Base-by-base conservation (phyloP, 2,888 invertebrate genomes). In the Drosophila pseudotalamancana region DNA sequence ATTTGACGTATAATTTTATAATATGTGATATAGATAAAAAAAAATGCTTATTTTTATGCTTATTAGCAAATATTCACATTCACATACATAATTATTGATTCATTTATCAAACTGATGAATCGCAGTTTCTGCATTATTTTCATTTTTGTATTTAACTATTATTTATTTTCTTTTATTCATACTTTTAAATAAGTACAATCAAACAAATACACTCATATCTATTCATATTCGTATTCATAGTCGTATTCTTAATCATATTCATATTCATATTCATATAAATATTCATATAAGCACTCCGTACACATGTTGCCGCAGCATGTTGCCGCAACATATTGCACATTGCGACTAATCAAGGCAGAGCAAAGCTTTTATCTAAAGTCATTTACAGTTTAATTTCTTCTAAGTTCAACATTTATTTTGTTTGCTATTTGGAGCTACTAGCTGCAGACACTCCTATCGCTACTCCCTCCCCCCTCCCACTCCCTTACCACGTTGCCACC, bases 341-440 rank as follows among this genome's bases (percentile, higher is more conserved):
- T n/a, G n/a, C n/a, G n/a, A n/a, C n/a, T n/a, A n/a, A n/a, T n/a
- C n/a, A n/a, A n/a, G n/a, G n/a, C n/a, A n/a, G n/a, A n/a, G 16
- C 14, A 4, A 6, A 6, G 5, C 11, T 23, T 8, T 6, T 23
- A 19, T 29, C 21, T 39, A 31, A 9, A 21, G 29, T 9, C 31
- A 19, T 12, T 14, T 62, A 34, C 34, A 43, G n/a, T 11, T 56
- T 51, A 9, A 45, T 34, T 45, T 61, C 61, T 59, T 49, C 34
- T 40, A 45, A 57, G 23, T 39, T 6, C 34, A 45, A 51, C 50
- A 67, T 72, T 61, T 59, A 69, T 72, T 67, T 67, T 72, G 50
- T 72, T 66, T 67, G 51, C 68, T 6, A 51, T 70, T 55, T 72
- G 59, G 49, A 42, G 23, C 46, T 45, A 39, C 29, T 42, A 59